Evolutionary conservation across 2,888 invertebrate genomes (phyloP).

Genomic region (Synergus japonicus): DNA sequence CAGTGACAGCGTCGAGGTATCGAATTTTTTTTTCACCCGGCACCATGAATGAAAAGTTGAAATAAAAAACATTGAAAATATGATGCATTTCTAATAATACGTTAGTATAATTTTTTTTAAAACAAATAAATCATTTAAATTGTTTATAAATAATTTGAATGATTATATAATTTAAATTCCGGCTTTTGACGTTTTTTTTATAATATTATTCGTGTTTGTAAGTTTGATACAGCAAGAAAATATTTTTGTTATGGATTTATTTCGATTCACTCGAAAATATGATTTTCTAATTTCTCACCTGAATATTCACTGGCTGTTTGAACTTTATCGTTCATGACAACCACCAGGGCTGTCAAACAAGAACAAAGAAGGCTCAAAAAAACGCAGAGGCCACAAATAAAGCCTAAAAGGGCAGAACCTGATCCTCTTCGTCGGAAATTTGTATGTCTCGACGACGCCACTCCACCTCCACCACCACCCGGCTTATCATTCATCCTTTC

Average conservation of each 20-base stretch:
- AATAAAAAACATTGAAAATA: not conserved
- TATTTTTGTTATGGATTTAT: not conserved
- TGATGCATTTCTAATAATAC: not conserved
- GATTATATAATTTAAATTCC: too few species aligned
- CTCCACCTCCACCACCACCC: not conserved
- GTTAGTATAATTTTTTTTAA: not conserved
- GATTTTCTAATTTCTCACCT: slow-evolving; percentile 44
- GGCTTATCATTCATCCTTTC: slow-evolving; percentile 7
- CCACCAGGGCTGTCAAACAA: slow-evolving; percentile 62
- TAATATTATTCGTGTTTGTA: not conserved
- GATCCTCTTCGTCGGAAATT: slow-evolving; percentile 39
- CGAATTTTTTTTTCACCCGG: not conserved
- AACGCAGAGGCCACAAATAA: slow-evolving; percentile 66
- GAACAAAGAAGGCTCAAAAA: slow-evolving; percentile 66
- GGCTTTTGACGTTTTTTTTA: not conserved
- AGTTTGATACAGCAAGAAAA: too few species aligned
- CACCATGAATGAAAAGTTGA: not conserved
- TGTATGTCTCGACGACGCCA: not conserved
- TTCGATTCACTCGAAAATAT: not conserved
- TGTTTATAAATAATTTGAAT: too few species aligned
- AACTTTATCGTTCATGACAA: slow-evolving; percentile 63
- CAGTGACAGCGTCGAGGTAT: not conserved
- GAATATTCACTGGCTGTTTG: slow-evolving; percentile 52
- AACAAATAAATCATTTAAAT: too few species aligned
- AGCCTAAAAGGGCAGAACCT: slow-evolving; percentile 48